Conservation (phyloP, 2,113 vertebrate genomes). For the Vulpes lagopus region DNA sequence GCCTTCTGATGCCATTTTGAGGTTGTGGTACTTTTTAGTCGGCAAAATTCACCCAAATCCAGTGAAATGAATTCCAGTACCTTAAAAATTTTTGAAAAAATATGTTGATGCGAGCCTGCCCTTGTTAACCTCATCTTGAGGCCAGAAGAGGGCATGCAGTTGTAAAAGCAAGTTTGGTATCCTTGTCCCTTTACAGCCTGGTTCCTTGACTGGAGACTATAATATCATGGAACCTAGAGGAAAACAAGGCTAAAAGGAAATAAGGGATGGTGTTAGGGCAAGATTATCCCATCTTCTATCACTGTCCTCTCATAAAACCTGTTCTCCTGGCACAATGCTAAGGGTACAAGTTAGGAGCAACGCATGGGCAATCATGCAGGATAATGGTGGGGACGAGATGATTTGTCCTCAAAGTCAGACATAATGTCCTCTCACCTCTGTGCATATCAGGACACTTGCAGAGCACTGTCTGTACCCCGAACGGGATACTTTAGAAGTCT, state of each 20-base stretch:
- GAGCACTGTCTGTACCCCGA: constrained; percentile 43
- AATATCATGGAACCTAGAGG: background rate
- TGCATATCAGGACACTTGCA: constrained; percentile 3
- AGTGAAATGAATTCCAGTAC: constrained; percentile 8
- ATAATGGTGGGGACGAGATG: background rate
- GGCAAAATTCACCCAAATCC: constrained; percentile 12
- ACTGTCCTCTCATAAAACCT: background rate
- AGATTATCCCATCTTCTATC: background rate
- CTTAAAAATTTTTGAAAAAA: background rate
- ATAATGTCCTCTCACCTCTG: background rate
- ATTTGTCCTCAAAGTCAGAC: constrained; percentile 16
- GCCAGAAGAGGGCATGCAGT: background rate
- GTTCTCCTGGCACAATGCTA: background rate
- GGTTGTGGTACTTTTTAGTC: background rate
- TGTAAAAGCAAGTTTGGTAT: constrained; percentile 4
- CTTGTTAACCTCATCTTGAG: background rate
- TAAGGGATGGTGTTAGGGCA: background rate
- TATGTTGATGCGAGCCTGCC: background rate
- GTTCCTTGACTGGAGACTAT: background rate
- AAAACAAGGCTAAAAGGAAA: background rate
- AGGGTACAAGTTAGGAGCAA: background rate
- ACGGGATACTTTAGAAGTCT: constrained; percentile 56
- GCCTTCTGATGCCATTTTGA: constrained; percentile 62
- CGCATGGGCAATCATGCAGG: background rate
- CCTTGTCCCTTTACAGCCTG: background rate